Evolutionary conservation across 2,113 vertebrate genomes (phyloP).

Genomic region (Nycticorax nycticorax): DNA sequence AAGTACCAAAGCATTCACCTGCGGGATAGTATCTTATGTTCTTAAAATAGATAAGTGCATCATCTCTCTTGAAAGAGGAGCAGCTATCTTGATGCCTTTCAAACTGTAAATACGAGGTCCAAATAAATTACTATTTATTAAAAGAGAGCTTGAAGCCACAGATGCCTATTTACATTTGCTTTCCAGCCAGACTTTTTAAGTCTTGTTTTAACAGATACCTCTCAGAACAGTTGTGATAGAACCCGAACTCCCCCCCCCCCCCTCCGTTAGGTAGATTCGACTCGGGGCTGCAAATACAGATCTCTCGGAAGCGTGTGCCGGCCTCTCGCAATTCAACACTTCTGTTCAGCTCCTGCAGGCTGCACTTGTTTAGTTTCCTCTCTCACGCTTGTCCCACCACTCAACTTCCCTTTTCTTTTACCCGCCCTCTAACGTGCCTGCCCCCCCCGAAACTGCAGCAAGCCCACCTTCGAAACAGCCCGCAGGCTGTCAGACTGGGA

Average conservation of each 20-base stretch:
- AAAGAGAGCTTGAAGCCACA: not conserved
- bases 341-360: not conserved
- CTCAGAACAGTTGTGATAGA: not conserved
- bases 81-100: not conserved
- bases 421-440: not conserved
- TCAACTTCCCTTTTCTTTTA: not conserved
- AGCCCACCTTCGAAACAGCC: accelerated
- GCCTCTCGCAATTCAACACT: accelerated
- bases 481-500: accelerated
- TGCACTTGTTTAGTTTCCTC: not conserved
- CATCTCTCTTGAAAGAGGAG: accelerated
- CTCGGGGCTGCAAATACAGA: accelerated
- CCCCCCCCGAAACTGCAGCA: accelerated
- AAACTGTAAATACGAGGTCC: not conserved
- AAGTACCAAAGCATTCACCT: accelerated
- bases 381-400: accelerated
- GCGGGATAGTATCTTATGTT: accelerated
- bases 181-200: not conserved
- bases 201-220: slow-evolving; percentile 1
- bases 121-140: not conserved
- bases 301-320: accelerated
- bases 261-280: not conserved
- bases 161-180: not conserved
- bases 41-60: not conserved
- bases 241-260: not conserved